A percentile compares a stretch with the other conserved stretches of the same genome.
phyloP scores from a whole-genome alignment of 2,113 vertebrate genomes.

The Syrrhaptes paradoxus region DNA sequence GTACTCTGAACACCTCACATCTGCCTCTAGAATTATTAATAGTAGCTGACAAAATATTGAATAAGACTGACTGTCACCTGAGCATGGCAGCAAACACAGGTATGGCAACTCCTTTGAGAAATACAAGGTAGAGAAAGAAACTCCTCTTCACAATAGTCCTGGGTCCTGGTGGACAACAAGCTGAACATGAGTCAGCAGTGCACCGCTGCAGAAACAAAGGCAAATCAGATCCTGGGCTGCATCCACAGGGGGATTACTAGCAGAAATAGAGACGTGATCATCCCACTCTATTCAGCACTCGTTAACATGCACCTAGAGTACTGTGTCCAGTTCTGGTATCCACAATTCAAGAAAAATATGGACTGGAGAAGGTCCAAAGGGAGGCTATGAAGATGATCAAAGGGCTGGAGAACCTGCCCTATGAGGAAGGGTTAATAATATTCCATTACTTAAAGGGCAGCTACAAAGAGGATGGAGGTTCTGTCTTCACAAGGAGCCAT shows the following conservation, averaged over 20 bases:
- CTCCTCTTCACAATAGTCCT: neutral
- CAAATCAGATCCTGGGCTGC: neutral
- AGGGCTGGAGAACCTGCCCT: neutral
- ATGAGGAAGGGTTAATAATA: neutral
- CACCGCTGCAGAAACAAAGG: neutral
- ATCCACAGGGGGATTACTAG: neutral
- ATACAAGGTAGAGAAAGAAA: neutral
- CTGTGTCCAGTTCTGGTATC: neutral
- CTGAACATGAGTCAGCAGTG: neutral
- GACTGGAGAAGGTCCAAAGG: neutral
- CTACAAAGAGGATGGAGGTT: neutral
- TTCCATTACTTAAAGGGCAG: neutral
- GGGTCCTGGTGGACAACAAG: neutral
- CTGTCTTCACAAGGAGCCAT: neutral
- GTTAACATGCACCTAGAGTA: neutral
- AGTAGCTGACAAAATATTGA: neutral
- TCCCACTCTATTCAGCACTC: neutral
- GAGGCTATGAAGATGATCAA: neutral
- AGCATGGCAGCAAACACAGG: neutral
- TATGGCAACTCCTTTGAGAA: neutral
- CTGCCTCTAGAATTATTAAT: neutral
- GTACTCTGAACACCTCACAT: neutral
- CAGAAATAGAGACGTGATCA: neutral
- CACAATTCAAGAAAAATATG: neutral
- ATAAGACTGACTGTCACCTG: neutral